Evolutionary conservation across 2,113 vertebrate genomes (phyloP).

Genomic region (Seriola aureovittata): DNA sequence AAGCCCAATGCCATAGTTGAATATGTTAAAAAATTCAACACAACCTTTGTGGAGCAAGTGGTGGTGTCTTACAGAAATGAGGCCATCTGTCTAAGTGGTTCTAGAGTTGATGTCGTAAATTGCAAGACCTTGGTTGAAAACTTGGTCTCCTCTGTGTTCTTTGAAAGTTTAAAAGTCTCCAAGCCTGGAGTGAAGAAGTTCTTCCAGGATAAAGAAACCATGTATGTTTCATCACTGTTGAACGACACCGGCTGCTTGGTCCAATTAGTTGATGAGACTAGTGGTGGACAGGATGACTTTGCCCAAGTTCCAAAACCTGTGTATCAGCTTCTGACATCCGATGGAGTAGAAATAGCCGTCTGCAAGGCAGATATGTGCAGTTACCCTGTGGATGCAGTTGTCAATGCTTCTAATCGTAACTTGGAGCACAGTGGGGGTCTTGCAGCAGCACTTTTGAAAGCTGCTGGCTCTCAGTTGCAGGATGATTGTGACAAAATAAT

Average conservation of each 20-base stretch:
- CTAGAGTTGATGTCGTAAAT: conserved; percentile 74
- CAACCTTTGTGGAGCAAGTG: conserved; percentile 48
- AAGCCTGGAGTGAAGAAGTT: conserved; percentile 85
- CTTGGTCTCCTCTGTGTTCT: conserved; percentile 67
- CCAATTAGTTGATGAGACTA: conserved; percentile 73
- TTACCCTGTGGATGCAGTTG: conserved; percentile 83
- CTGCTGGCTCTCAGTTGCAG: conserved; percentile 86
- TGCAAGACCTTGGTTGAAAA: conserved; percentile 52
- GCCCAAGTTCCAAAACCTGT: neutral
- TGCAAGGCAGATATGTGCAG: conserved; percentile 83
- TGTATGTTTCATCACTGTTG: conserved; percentile 63
- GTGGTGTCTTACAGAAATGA: conserved; percentile 74
- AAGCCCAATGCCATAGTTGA: conserved; percentile 59
- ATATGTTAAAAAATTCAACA: conserved; percentile 80
- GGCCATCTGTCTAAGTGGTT: conserved; percentile 83
- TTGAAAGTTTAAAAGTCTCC: conserved; percentile 67
- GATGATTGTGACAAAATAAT: conserved; percentile 78
- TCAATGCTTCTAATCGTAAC: conserved; percentile 81
- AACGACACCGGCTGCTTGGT: conserved; percentile 81
- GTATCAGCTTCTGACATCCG: conserved; percentile 55
- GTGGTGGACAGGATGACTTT: neutral
- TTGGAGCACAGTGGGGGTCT: conserved; percentile 82
- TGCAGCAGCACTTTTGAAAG: conserved; percentile 75
- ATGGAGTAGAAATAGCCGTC: conserved; percentile 83
- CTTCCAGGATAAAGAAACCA: conserved; percentile 77